These are phyloP conservation scores for Acanthurus leucopareius DNA, from an alignment of 2,797 vertebrate species.

Conservation along the genomic window DNA sequence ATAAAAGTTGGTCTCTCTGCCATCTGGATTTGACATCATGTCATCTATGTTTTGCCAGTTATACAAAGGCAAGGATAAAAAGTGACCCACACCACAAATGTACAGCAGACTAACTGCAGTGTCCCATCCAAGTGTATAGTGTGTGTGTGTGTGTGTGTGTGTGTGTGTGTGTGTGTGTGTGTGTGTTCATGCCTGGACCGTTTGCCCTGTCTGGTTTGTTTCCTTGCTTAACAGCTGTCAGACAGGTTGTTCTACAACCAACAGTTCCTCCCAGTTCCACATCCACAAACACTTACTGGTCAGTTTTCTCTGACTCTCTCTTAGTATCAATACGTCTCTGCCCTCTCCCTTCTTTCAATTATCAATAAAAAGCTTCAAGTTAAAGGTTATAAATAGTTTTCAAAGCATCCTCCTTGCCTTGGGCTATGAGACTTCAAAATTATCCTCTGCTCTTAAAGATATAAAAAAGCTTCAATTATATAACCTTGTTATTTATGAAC, in stretches of 20 bases:
- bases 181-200: neutral
- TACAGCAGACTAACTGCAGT: slow-evolving; percentile 13
- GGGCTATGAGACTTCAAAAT: too few species aligned
- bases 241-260: slow-evolving; percentile 24
- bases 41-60: neutral
- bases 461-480: too few species aligned
- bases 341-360: neutral
- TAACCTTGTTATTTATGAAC: too few species aligned
- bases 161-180: neutral
- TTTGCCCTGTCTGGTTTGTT: slow-evolving; percentile 45
- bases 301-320: slow-evolving; percentile 8
- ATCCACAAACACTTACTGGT: slow-evolving; percentile 19
- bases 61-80: neutral
- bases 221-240: slow-evolving; percentile 37
- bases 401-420: neutral
- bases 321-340: neutral
- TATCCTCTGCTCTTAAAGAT: too few species aligned
- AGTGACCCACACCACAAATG: slow-evolving; percentile 5
- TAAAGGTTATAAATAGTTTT: neutral
- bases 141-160: too few species aligned
- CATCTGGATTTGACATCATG: neutral
- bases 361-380: neutral
- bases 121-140: neutral
- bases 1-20: neutral
- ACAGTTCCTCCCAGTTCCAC: slow-evolving; percentile 25